Evolutionary conservation across 2,888 invertebrate species (phyloP), one percentile per base, ranked within the genome.

Genomic region (Lymantria dispar): DNA sequence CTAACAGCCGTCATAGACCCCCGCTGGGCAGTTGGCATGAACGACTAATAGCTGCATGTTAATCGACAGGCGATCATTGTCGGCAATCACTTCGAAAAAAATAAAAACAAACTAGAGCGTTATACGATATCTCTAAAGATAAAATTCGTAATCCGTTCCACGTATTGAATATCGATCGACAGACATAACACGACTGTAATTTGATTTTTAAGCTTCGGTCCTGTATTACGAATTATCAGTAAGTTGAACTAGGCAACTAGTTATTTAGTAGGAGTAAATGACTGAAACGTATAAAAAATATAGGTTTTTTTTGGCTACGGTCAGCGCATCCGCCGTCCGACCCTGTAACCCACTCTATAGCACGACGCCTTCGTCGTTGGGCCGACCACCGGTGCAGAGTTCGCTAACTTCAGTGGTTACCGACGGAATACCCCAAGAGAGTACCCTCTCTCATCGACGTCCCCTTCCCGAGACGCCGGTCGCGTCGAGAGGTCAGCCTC

Each of bases 21-120:
- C 83, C 68, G 81, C 78, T 65, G 83, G 42, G 76, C 62, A 59
- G 59, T 69, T 73, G 76, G 74, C 77, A 70, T 77, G 76, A 71
- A 73, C 77, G 66, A 72, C 77, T 80, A 78, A 80, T 80, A 73
- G 68, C 70, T 64, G 70, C 69, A 76, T 70, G 75, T 72, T 78
- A 79, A 80, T 82, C 76, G 80, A 80, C 74, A 74, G 62, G 52
- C 72, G 75, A 80, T 78, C 76, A 72, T 73, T 75, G 74, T 74
- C 73, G 74, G 74, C 71, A 67, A 72, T 71, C 72, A 69, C 68
- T 64, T 67, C 68, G 51, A 43, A 58, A 63, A 11, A 64, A 64
- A 61, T 56, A 64, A 70, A 66, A 69, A 66, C 72, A 69, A 74
- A 68, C 57, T 68, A 54, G 70, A 74, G 63, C 73, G 75, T 71